Percentiles rank a stretch among this genome's conserved stretches.
phyloP scores from a whole-genome alignment of 53 echinoderm and acorn worm genomes.

The Zoroaster sp. region DNA sequence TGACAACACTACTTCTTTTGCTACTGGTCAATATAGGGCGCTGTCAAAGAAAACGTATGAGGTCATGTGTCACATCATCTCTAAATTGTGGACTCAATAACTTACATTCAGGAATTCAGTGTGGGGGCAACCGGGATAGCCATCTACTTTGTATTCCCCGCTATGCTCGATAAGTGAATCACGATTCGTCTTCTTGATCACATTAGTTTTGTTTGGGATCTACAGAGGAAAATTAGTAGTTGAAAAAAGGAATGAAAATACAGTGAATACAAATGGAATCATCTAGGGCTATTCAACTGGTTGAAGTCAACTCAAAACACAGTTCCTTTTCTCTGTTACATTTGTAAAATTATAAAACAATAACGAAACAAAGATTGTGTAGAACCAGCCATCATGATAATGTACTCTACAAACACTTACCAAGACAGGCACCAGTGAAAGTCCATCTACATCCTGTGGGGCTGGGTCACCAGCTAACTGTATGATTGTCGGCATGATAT shows the following conservation, averaged over 20 bases:
- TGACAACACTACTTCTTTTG: too few species aligned
- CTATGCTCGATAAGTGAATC: slow-evolving; percentile 65
- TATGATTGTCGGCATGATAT: slow-evolving; percentile 95
- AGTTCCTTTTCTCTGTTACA: too few species aligned
- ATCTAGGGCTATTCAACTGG: too few species aligned
- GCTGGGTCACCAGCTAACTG: slow-evolving; percentile 75
- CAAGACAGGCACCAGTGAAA: slow-evolving; percentile 81
- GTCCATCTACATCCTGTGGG: slow-evolving; percentile 84
- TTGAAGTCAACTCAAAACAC: too few species aligned
- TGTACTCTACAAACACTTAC: slow-evolving; percentile 51
- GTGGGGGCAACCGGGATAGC: slow-evolving; percentile 70
- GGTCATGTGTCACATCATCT: too few species aligned
- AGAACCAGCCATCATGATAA: not conserved
- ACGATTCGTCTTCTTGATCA: slow-evolving; percentile 26
- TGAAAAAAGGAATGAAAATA: too few species aligned
- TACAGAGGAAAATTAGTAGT: not conserved
- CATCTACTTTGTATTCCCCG: slow-evolving; percentile 68
- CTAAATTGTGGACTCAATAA: too few species aligned
- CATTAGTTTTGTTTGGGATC: not conserved
- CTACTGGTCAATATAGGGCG: too few species aligned
- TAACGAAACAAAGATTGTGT: too few species aligned
- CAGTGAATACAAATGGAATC: too few species aligned
- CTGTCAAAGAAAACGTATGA: too few species aligned
- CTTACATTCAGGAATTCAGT: slow-evolving; percentile 74
- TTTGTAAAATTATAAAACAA: too few species aligned